phyloP scores from a whole-genome alignment of 2,797 vertebrate genomes.

The Vespertilio murinus region DNA sequence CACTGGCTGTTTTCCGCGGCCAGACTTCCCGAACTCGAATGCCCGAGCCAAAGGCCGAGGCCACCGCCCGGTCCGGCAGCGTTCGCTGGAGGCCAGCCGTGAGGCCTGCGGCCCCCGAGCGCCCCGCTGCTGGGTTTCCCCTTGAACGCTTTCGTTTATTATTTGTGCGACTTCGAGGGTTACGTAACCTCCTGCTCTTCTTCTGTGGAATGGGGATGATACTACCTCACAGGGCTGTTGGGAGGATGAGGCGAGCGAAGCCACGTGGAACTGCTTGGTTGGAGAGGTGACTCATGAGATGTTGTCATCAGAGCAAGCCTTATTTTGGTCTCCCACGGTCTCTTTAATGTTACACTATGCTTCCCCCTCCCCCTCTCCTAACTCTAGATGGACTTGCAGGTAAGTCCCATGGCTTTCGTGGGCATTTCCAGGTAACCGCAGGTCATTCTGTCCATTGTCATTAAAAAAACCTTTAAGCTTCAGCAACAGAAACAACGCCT shows the following conservation, averaged over 20 bases:
- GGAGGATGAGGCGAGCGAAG: not conserved
- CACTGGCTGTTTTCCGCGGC: not conserved
- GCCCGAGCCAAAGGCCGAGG: not conserved
- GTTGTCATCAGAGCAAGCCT: conserved; percentile 20
- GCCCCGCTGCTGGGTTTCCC: not conserved
- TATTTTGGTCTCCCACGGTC: conserved; percentile 11
- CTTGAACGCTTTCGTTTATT: not conserved
- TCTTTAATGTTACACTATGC: conserved; percentile 28
- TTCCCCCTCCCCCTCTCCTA: not conserved
- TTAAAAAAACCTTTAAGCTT: not conserved
- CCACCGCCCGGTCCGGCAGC: not conserved
- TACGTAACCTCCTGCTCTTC: not conserved
- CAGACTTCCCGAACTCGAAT: conserved; percentile 15
- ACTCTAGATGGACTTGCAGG: not conserved
- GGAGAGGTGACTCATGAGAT: conserved; percentile 16
- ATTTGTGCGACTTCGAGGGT: not conserved
- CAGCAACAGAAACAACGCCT: not conserved
- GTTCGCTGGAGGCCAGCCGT: not conserved
- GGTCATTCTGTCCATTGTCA: not conserved
- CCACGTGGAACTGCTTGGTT: not conserved
- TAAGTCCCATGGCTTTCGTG: not conserved
- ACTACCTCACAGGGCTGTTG: not conserved
- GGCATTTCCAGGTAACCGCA: conserved; percentile 10
- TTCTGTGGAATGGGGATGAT: conserved; percentile 26
- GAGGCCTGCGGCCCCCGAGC: not conserved